Evolutionary conservation across 1,140 invertebrate genomes (phyloP).

Genomic region (Bombus confusus): DNA sequence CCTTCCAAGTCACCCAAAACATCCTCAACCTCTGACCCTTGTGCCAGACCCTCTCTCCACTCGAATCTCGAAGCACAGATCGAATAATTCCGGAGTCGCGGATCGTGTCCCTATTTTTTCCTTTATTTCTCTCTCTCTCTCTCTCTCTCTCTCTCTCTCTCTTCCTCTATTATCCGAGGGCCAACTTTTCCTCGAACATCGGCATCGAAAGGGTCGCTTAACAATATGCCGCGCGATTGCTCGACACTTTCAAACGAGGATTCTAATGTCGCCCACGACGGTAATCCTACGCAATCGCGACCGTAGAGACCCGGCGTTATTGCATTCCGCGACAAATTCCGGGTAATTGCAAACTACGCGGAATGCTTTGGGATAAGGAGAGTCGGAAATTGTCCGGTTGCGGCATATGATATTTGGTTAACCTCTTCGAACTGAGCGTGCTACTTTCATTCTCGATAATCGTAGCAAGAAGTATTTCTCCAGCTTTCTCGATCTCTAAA

Average conservation of each 20-base stretch:
- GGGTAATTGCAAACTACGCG: neutral
- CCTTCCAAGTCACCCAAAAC: conserved; percentile 38
- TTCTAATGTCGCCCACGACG: neutral
- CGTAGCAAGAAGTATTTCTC: neutral
- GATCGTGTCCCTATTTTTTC: conserved; percentile 25
- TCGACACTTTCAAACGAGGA: conserved; percentile 11
- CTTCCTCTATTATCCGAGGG: neutral
- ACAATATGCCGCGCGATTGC: conserved; percentile 22
- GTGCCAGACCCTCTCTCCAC: conserved; percentile 21
- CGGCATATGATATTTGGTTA: no score
- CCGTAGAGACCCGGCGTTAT: neutral
- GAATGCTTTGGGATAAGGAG: neutral
- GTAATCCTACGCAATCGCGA: neutral
- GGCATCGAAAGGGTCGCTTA: conserved; percentile 5
- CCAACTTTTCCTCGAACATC: conserved; percentile 25
- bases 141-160: neutral
- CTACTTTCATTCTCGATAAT: neutral
- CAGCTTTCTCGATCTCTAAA: neutral
- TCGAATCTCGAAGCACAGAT: conserved; percentile 50
- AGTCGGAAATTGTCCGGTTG: neutral
- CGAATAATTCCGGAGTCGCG: conserved; percentile 54
- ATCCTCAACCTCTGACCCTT: neutral
- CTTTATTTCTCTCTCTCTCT: neutral
- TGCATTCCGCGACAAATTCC: neutral
- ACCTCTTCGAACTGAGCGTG: no score